Percentiles rank a stretch among this genome's conserved stretches.
Evolutionary conservation across 2,888 invertebrate genomes (phyloP).

Genomic region (Serrognathus titanus): DNA sequence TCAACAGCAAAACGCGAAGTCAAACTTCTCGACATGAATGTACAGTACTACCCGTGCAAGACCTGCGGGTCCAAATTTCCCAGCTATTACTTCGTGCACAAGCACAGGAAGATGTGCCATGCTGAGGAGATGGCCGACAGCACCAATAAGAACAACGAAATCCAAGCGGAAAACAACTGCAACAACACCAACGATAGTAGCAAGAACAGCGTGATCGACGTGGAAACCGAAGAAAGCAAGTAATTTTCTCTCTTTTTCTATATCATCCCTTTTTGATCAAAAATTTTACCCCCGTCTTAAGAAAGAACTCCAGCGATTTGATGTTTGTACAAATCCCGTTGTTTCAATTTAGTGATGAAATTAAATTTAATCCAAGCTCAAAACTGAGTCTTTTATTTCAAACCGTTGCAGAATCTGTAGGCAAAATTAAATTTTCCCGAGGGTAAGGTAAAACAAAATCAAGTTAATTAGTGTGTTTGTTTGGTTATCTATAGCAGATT

Average conservation of each 20-base stretch:
- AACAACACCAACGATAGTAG: constrained; percentile 31
- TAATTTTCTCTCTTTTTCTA: background rate
- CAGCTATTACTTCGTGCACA: constrained; percentile 91
- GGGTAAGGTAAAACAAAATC: no score
- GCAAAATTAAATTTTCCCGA: no score
- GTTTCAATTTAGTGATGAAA: no score
- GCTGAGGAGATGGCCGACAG: constrained; percentile 56
- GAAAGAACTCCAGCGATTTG: no score
- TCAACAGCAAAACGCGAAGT: constrained; percentile 54
- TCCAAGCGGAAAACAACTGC: constrained; percentile 31
- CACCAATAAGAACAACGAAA: constrained; percentile 42
- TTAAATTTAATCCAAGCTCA: no score
- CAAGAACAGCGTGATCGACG: constrained; percentile 25
- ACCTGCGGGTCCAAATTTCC: constrained; percentile 90
- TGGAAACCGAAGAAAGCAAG: constrained; percentile 17
- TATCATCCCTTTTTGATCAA: no score
- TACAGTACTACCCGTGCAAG: constrained; percentile 91
- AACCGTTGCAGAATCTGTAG: no score
- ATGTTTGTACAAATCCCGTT: no score
- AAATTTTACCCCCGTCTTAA: no score
- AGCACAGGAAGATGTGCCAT: constrained; percentile 84
- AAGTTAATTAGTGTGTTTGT: no score
- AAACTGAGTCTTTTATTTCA: no score
- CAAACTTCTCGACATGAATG: constrained; percentile 68
- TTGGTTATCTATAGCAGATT: no score